Evolutionary conservation across 2,888 invertebrate species (phyloP).

Genomic region (Orgyia antiqua): DNA sequence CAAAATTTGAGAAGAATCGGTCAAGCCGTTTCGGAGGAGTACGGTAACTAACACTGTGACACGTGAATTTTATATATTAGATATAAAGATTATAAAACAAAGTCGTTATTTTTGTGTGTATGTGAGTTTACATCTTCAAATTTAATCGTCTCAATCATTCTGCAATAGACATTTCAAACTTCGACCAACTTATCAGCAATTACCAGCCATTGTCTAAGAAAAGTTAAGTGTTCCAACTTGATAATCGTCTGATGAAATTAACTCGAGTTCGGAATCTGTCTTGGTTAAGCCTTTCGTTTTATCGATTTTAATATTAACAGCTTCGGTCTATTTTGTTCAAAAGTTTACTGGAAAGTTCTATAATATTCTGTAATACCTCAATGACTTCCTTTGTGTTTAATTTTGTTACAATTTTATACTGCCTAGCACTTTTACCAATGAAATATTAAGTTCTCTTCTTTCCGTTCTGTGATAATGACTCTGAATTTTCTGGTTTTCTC

Average conservation of each 20-base stretch:
- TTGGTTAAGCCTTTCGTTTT: conserved; percentile 5
- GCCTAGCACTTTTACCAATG: no score
- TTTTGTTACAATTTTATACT: no score
- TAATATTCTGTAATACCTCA: conserved; percentile 2
- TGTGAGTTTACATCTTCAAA: no score
- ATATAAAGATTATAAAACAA: no score
- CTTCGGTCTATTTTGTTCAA: conserved; percentile 8
- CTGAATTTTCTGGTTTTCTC: no score
- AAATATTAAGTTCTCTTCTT: no score
- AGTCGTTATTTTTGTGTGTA: no score
- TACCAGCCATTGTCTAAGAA: conserved; percentile 39
- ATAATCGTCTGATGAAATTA: conserved; percentile 26
- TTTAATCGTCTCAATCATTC: conserved; percentile 1
- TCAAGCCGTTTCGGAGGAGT: no score
- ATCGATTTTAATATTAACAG: conserved; percentile 30
- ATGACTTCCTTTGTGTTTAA: background rate
- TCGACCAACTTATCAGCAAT: conserved; percentile 43
- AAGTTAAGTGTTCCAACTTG: conserved; percentile 19
- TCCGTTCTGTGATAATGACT: no score
- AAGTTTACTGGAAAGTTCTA: conserved; percentile 4
- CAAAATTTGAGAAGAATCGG: no score
- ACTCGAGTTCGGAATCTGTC: conserved; percentile 23
- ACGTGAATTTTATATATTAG: no score
- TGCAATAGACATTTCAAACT: conserved; percentile 41
- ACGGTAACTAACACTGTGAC: no score